Evolutionary conservation across 2,113 vertebrate genomes (phyloP).

Genomic region (Silurus asotus): DNA sequence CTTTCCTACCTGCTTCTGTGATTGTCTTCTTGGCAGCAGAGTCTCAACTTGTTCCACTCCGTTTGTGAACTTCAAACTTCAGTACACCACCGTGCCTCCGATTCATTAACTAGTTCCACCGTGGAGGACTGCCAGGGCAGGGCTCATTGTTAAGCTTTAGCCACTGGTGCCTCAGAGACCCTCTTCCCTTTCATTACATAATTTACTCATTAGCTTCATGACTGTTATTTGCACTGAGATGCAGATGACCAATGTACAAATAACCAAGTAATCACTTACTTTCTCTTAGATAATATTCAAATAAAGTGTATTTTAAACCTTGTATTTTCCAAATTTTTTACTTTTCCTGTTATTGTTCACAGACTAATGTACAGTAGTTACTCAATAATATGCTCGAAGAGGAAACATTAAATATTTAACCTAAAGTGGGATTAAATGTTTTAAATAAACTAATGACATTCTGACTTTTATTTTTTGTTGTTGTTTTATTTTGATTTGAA

Average conservation of each 20-base stretch:
- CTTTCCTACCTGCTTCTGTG: constrained; percentile 46
- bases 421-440: neutral
- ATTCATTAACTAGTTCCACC: constrained; percentile 58
- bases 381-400: neutral
- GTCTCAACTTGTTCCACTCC: constrained; percentile 18
- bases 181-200: constrained; percentile 40
- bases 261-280: neutral
- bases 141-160: neutral
- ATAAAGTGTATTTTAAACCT: neutral
- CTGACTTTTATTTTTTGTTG: too few relatives aligned
- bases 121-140: constrained; percentile 13
- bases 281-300: neutral
- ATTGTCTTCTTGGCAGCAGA: constrained; percentile 27
- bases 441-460: neutral
- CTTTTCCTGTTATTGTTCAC: neutral
- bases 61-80: constrained; percentile 55
- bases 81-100: constrained; percentile 8
- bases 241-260: neutral
- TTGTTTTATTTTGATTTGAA: neutral
- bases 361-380: neutral
- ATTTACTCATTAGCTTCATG: constrained; percentile 36
- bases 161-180: neutral
- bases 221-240: constrained; percentile 22
- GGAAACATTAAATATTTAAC: neutral
- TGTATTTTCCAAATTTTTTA: neutral